Percentiles rank a stretch among this genome's conserved stretches.
phyloP scores from a whole-genome alignment of 2,113 vertebrate genomes.

The Protobothrops flavoviridis region DNA sequence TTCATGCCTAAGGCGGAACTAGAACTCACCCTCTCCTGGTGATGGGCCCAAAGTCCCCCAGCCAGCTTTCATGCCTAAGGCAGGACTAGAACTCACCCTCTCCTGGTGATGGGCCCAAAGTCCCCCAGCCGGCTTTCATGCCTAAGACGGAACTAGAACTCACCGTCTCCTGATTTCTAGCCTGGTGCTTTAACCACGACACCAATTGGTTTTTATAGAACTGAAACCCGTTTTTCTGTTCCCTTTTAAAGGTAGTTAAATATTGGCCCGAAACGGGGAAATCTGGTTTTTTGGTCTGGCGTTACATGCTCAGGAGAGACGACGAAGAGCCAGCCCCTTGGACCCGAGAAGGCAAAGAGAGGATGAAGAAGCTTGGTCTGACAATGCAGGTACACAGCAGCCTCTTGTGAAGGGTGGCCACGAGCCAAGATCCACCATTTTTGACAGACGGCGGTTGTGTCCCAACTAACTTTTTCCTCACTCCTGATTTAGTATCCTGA shows the following conservation, averaged over 20 bases:
- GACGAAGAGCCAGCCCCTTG: constrained; percentile 92
- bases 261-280: constrained; percentile 97
- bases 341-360: constrained; percentile 93
- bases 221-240: background rate
- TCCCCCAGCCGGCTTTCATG: background rate
- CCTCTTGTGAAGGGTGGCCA: background rate
- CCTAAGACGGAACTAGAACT: background rate
- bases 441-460: background rate
- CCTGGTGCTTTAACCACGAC: background rate
- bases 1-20: background rate
- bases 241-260: constrained; percentile 80
- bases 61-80: background rate
- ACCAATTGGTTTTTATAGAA: background rate
- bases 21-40: no score
- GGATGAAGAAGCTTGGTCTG: constrained; percentile 89
- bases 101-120: background rate
- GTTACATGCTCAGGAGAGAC: constrained; percentile 89
- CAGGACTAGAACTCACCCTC: background rate
- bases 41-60: background rate
- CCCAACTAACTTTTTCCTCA: background rate
- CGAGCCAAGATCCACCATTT: background rate
- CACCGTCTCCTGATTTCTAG: background rate
- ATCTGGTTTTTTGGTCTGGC: constrained; percentile 95
- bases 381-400: constrained; percentile 83
- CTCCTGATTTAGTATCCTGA: constrained; percentile 83